Conservation (phyloP, 2,113 vertebrate species). For the Paramisgurnus dabryanus region DNA sequence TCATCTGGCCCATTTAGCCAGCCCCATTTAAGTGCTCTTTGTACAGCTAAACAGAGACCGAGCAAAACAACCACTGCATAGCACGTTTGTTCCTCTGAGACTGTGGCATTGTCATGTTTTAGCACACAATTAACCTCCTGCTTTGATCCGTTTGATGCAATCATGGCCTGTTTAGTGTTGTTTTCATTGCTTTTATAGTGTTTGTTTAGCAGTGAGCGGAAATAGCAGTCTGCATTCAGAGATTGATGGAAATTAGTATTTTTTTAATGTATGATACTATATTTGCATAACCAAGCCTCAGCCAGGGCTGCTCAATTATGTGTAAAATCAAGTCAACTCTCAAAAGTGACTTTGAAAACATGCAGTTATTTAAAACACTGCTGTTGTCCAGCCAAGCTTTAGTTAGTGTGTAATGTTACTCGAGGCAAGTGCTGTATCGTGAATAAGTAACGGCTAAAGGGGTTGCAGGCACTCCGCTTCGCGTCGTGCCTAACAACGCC, state of each 20-base stretch:
- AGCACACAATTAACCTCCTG: constrained; percentile 14
- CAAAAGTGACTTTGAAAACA: too few species aligned
- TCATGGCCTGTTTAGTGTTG: background rate
- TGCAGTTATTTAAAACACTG: too few species aligned
- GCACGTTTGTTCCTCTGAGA: background rate
- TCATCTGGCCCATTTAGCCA: constrained; percentile 39
- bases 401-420: too few species aligned
- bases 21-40: constrained; percentile 46
- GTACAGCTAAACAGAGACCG: constrained; percentile 20
- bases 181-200: constrained; percentile 3
- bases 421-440: too few species aligned
- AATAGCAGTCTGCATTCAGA: background rate
- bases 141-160: constrained; percentile 29
- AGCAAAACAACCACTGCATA: background rate
- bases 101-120: constrained; percentile 5
- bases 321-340: too few species aligned
- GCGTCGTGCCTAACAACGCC: too few species aligned
- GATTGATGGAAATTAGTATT: background rate
- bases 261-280: background rate
- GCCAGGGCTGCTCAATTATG: background rate
- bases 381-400: rapidly evolving
- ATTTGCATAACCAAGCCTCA: background rate
- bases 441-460: too few species aligned
- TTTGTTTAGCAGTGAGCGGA: background rate
- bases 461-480: too few species aligned